A percentile compares a stretch with the other conserved stretches of the same genome.
These are phyloP conservation scores for Catalaphyllia jardinei DNA, from an alignment of 64 coral and sea anemone species.

Conservation along the genomic window DNA sequence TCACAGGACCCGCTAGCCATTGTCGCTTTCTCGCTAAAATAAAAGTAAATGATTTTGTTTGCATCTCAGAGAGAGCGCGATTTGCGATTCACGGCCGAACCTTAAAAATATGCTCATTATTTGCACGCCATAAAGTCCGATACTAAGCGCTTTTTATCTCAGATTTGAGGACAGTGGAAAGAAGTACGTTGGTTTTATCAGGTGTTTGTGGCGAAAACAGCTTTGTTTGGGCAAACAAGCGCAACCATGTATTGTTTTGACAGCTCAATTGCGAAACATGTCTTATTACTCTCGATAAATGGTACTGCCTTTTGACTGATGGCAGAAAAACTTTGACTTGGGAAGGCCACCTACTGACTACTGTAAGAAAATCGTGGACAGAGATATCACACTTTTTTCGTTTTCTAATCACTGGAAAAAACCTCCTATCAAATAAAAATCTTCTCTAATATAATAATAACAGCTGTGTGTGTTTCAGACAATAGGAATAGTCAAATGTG, in stretches of 20 bases:
- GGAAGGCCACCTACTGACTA: too few relatives aligned
- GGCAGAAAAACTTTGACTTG: slow-evolving; percentile 2
- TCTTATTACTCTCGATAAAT: background rate
- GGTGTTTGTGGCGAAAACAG: slow-evolving; percentile 23
- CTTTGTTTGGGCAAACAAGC: slow-evolving; percentile 18
- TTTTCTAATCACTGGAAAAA: background rate
- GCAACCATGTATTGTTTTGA: slow-evolving; percentile 22
- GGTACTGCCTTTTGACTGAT: background rate
- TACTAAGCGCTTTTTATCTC: background rate
- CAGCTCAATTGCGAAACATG: slow-evolving; percentile 1
- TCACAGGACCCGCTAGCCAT: background rate
- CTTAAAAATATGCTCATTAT: background rate
- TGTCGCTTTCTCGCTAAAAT: background rate
- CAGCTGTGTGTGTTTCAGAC: slow-evolving; percentile 11
- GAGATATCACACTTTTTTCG: background rate
- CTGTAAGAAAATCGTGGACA: too few relatives aligned
- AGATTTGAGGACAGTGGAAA: background rate
- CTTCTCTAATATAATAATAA: background rate
- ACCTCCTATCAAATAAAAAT: background rate
- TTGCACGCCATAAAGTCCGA: background rate
- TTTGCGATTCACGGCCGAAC: background rate
- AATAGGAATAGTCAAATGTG: slow-evolving; percentile 1
- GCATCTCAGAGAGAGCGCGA: background rate
- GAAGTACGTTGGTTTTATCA: slow-evolving; percentile 9
- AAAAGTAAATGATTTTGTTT: slow-evolving; percentile 7